phyloP scores from a whole-genome alignment of 2,888 invertebrate species.

The Conchocele bisecta region DNA sequence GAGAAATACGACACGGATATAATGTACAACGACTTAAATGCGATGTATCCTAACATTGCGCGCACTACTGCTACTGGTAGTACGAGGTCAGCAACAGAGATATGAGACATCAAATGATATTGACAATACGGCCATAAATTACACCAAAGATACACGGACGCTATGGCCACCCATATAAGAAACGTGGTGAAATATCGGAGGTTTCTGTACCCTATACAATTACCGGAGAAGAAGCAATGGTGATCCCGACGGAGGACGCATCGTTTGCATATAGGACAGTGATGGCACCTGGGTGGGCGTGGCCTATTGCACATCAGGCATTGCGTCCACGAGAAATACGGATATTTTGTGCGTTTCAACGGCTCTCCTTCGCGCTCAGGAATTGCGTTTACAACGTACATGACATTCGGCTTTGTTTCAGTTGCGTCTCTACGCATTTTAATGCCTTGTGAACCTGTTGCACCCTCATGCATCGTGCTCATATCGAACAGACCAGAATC shows the following conservation, averaged over 20 bases:
- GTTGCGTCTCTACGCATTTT: not conserved
- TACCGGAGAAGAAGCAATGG: slow-evolving; percentile 77
- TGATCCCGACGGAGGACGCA: slow-evolving; percentile 79
- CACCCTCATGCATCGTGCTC: too few relatives aligned
- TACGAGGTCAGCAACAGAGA: slow-evolving; percentile 62
- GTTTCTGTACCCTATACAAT: slow-evolving; percentile 76
- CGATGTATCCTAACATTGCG: slow-evolving; percentile 55
- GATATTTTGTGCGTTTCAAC: slow-evolving; percentile 55
- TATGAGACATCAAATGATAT: slow-evolving; percentile 38
- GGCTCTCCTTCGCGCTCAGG: not conserved
- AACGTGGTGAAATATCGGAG: slow-evolving; percentile 76
- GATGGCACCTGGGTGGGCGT: slow-evolving; percentile 76
- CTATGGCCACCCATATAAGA: slow-evolving; percentile 65
- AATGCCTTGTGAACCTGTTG: not conserved
- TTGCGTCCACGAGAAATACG: slow-evolving; percentile 78
- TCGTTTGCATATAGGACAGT: slow-evolving; percentile 73
- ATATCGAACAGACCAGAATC: too few relatives aligned
- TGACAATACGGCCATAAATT: slow-evolving; percentile 36
- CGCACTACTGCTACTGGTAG: slow-evolving; percentile 63
- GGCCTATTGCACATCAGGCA: slow-evolving; percentile 71
- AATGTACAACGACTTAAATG: slow-evolving; percentile 44
- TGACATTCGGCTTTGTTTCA: not conserved
- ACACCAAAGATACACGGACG: slow-evolving; percentile 60
- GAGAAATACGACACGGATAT: slow-evolving; percentile 54
- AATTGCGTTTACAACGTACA: not conserved